These are phyloP conservation scores for Clarias platycephalus DNA, from an alignment of 2,797 vertebrate genomes.

Conservation along the genomic window DNA sequence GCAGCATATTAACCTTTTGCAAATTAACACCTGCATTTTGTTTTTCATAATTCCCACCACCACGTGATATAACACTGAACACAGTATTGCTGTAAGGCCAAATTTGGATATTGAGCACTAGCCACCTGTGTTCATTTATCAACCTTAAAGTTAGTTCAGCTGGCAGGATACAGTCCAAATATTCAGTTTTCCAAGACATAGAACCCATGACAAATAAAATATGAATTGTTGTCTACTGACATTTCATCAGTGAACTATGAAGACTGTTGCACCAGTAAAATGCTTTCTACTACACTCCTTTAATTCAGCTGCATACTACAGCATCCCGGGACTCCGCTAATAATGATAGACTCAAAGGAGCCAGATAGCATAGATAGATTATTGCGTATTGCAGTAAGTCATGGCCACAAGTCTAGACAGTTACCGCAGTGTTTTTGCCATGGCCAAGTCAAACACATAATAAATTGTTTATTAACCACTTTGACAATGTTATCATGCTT, in stretches of 20 bases:
- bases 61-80: constrained; percentile 32
- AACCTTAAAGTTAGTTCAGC: constrained; percentile 37
- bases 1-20: constrained; percentile 2
- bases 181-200: constrained; percentile 45
- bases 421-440: constrained; percentile 7
- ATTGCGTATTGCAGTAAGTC: constrained; percentile 22
- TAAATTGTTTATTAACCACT: constrained; percentile 21
- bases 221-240: constrained; percentile 46
- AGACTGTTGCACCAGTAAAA: constrained; percentile 32
- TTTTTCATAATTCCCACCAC: constrained; percentile 24
- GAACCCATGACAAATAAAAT: constrained; percentile 45
- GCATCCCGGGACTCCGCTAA: constrained; percentile 31
- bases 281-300: constrained; percentile 22
- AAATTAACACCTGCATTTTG: not conserved
- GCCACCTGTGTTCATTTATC: constrained; percentile 50
- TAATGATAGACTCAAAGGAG: constrained; percentile 26
- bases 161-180: constrained; percentile 32
- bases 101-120: constrained; percentile 50
- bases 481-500: constrained; percentile 5
- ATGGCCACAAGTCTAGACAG: constrained; percentile 16
- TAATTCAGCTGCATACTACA: constrained; percentile 33
- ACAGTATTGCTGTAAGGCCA: constrained; percentile 36
- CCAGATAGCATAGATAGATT: constrained; percentile 31
- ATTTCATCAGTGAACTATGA: constrained; percentile 40
- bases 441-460: not conserved